phyloP scores from a whole-genome alignment of 2,888 invertebrate genomes.

The Crioceris asparagi region DNA sequence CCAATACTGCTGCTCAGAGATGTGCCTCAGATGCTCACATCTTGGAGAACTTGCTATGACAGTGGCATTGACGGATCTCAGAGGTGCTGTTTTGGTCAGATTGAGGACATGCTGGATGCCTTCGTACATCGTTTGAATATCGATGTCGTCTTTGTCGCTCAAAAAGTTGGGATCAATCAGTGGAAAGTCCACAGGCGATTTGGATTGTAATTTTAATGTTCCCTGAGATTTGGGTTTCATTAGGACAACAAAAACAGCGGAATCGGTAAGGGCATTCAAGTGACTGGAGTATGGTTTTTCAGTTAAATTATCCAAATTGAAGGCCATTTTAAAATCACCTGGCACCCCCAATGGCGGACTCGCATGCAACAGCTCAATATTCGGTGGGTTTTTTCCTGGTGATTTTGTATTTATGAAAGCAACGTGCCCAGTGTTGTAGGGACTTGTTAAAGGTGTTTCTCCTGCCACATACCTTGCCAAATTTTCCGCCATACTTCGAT shows the following conservation, averaged over 20 bases:
- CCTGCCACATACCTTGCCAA: conserved; percentile 5
- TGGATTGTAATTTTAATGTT: neutral
- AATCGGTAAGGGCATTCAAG: neutral
- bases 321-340: neutral
- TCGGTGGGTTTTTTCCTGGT: neutral
- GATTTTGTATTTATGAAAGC: conserved; percentile 8
- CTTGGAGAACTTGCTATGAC: conserved; percentile 29
- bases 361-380: neutral
- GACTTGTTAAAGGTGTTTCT: conserved; percentile 2
- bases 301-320: neutral
- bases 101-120: conserved; percentile 39
- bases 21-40: conserved; percentile 40
- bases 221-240: neutral
- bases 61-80: conserved; percentile 46
- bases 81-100: conserved; percentile 41
- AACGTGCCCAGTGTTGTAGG: conserved; percentile 5
- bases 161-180: neutral
- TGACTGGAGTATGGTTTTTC: neutral
- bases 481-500: neutral
- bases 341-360: neutral
- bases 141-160: conserved; percentile 29
- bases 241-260: neutral
- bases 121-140: conserved; percentile 54
- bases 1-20: conserved; percentile 36
- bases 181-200: neutral